Base-by-base conservation (phyloP, 2,888 invertebrate species). In the Nymphalis polychloros region DNA sequence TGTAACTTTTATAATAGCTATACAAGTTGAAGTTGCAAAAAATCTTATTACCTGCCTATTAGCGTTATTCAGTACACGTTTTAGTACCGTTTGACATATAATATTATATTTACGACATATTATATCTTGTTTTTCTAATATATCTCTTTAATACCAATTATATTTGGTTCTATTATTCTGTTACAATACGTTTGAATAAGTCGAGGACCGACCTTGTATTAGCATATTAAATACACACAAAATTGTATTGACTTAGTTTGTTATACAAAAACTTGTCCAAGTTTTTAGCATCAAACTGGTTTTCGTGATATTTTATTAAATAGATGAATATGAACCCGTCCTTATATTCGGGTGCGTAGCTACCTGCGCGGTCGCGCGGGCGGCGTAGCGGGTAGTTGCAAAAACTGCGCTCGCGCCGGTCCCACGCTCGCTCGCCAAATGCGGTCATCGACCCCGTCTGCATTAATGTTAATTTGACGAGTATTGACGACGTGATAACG, bases 401-500 rank as follows among this genome's bases (percentile, higher is more conserved):
- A 88, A 89, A 89, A 88, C 76, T 78, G 82, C 83, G 83, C 80
- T 79, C 79, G 81, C 82, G 79, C 78, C 80, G 84, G 85, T 88
- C 89, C 88, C 89, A 89, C 88, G 85, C 81, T 81, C 81, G 78
- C 82, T 81, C 81, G 78, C 82, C 83, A 76, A 83, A 83, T 81
- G 77, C 79, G 88, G 87, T 84, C 87, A 85, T 79, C 84, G 79
- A 77, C 81, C 82, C 80, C 77, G 75, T 77, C 77, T 87, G 88
- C 88, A 87, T 83, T 83, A 79, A 88, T 87, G 86, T 80, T 87
- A 86, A 89, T 88, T 89, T 88, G 90, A 87, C 88, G 87, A 88
- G 86, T 86, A 79, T 78, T 79, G 78, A 78, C 79, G 79, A 78
- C 69, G 78, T 77, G 80, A 80, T 81, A 79, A 79, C 78, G 77